Evolutionary conservation across 2,797 vertebrate species (phyloP), one percentile per base, ranked within the genome.

Genomic region (Siniperca obscura): DNA sequence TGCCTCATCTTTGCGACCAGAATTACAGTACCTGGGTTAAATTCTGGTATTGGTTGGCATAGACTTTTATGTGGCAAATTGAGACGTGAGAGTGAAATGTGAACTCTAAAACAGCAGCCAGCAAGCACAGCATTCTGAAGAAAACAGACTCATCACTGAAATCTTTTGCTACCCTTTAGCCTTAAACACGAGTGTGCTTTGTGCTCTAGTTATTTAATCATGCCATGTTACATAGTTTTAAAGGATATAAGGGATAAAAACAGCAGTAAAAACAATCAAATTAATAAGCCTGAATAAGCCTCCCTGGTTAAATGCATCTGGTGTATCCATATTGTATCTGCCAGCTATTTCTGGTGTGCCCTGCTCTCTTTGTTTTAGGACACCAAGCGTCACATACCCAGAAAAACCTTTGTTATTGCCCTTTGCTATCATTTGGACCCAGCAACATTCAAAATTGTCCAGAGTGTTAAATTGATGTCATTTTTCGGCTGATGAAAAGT

Each of bases 71-170:
- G n/a, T 38, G 55, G 4, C 46, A 73, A 38, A 53, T 48, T 25
- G 70, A 80, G 80, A 81, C 34, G 30, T 50, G 59, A 70, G 77
- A 21, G 6, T 46, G 68, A 70, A 74, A 76, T 25, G 5, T 64
- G 46, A 81, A 55, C 65, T 55, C 17, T n/a, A 14, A 57, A 69
- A 64, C 25, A 22, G 36, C 34, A 57, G 55, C 9, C 22, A 36
- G 70, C 25, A 46, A 70, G 27, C 68, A 19, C 59, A 70, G 75
- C 75, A 25, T 16, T 70, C 46, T 46, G 21, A 19, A 57, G 40
- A 56, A 61, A 75, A 64, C 50, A 4, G 56, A 71, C 30, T 75
- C 66, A 38, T 71, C 70, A 27, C 53, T 72, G 36, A 25, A 17
- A 48, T 46, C 5, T 50, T 48, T 61, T 68, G 19, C 9, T 6